phyloP scores from a whole-genome alignment of 2,797 vertebrate species.

The Hoplostethus mediterraneus region DNA sequence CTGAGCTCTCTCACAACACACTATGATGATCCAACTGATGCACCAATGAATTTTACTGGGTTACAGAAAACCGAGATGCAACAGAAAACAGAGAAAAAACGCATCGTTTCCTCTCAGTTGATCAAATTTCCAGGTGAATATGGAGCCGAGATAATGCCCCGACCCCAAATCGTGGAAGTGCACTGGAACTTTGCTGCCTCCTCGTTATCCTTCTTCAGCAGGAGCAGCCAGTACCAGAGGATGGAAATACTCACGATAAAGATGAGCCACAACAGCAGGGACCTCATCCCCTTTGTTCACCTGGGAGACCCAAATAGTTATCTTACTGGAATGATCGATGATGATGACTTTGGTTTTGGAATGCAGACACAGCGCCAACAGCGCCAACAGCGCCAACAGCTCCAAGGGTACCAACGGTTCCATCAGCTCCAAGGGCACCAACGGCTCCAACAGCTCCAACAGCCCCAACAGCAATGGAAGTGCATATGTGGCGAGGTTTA shows the following conservation, averaged over 20 bases:
- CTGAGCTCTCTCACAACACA: constrained; percentile 38
- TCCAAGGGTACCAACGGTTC: too few species aligned
- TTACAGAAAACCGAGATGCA: too few species aligned
- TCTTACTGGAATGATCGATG: too few species aligned
- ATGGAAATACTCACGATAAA: constrained; percentile 44
- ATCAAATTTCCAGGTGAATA: not conserved
- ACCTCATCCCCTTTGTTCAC: constrained; percentile 49
- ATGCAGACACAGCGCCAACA: too few species aligned
- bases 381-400: too few species aligned
- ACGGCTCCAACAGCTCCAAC: not conserved
- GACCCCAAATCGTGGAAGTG: constrained; percentile 49
- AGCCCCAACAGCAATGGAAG: not conserved
- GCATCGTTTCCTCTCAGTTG: not conserved
- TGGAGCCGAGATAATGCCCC: not conserved
- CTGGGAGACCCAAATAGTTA: not conserved
- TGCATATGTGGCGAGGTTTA: not conserved
- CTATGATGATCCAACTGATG: accelerated
- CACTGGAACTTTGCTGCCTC: constrained; percentile 12
- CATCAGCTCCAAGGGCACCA: too few species aligned
- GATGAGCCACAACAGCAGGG: accelerated
- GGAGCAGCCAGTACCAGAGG: constrained; percentile 27
- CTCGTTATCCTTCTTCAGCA: constrained; percentile 56
- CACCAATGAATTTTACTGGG: not conserved
- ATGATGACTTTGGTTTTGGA: accelerated
- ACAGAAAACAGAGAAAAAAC: not conserved